Evolutionary conservation across 2,113 vertebrate species (phyloP).

Genomic region (Copsychus sechellarum): DNA sequence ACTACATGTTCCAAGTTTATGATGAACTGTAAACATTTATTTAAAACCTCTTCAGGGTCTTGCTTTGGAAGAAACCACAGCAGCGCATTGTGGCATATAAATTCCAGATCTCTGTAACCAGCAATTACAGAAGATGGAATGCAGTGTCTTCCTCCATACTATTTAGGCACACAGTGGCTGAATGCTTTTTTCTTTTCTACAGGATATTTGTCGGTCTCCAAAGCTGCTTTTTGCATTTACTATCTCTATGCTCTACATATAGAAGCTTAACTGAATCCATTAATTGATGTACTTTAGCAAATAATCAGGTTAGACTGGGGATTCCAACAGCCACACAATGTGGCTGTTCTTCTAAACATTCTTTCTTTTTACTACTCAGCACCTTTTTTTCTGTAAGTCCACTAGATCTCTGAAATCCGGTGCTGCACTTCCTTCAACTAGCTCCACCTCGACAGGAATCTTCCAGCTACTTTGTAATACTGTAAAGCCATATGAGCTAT

Average conservation of each 20-base stretch:
- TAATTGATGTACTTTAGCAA: background rate
- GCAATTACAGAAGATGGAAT: background rate
- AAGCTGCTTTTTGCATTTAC: background rate
- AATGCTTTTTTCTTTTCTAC: background rate
- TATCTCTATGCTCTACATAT: background rate
- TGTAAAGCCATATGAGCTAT: background rate
- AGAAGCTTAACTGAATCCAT: background rate
- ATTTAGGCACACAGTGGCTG: background rate
- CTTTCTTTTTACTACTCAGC: background rate
- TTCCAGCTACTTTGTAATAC: background rate
- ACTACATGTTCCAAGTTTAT: background rate
- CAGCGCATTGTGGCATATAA: background rate
- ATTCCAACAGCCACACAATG: background rate
- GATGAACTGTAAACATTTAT: background rate
- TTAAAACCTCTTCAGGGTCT: background rate
- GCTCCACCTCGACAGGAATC: rapidly evolving
- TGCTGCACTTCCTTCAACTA: background rate
- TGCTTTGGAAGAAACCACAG: background rate
- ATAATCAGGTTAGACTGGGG: background rate
- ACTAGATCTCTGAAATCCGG: background rate
- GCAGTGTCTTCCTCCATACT: background rate
- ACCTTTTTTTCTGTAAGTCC: background rate
- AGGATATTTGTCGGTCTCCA: background rate
- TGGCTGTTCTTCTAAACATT: background rate
- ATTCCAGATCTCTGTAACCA: background rate